Base-by-base conservation (phyloP, 2,888 invertebrate genomes). In the Dermolepida albohirtum region DNA sequence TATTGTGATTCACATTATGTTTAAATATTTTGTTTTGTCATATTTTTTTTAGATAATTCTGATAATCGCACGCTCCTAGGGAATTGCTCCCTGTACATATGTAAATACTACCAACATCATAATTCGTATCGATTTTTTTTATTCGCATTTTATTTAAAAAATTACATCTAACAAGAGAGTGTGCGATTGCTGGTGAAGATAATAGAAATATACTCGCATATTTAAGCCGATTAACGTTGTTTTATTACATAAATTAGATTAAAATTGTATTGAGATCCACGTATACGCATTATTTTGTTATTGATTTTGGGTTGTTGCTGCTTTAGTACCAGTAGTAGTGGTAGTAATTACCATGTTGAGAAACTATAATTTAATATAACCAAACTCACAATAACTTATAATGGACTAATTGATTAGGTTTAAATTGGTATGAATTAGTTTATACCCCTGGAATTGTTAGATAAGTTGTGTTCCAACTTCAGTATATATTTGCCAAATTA, bases 401-500 rank as follows among this genome's bases (percentile, higher is more conserved):
- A 57, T 44, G 41, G 57, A 44, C 44, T 57, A 57, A 57, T 57
- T 57, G 57, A 57, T 57, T 57, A 57, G 57, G n/a, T 57, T 44
- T 44, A 57, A 57, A 57, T 57, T 57, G 44, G 57, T 12, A 57
- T n/a, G 43, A 43, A 43, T 57, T 57, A 57, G 43, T 27, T 50
- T 27, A 27, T 50, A 17, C 17, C 50, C 50, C 50, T 50, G 7
- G 27, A 10, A 27, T 40, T 17, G 44, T 57, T 57, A 44, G 14
- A 39, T 39, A 44, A 44, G 16, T 16, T 54, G 22, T 55, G 14
- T 10, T 6, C 44, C 27, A 44, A 47, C 7, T 17, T 57, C 16
- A 2, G 40, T 57, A 44, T 40, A 55, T 17, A 41, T 55, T 41
- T 54, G 17, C 40, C 40, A 40, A 16, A 55, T 55, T 55, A 55